Evolutionary conservation across 2,113 vertebrate species (phyloP), one percentile per base, ranked within the genome.

Genomic region (Syngnathoides biaculeatus): DNA sequence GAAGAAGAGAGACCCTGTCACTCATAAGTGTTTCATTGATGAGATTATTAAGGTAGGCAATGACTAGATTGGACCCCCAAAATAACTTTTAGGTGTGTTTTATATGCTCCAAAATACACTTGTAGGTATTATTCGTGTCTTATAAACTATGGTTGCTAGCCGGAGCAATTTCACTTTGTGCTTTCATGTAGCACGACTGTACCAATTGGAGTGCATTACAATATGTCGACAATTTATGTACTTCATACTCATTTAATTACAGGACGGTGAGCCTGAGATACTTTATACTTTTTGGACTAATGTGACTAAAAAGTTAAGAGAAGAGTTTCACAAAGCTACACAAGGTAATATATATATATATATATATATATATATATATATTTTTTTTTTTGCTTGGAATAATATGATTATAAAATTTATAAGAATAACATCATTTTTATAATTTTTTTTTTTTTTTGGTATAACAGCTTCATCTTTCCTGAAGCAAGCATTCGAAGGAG

Each of bases 401-500:
- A 14, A 14, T 56, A 1, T 5, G 5, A 7, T 1, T 12, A 24
- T 13, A 53, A 53, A 22, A 12, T 1, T 11, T 0, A 2, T 68
- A 63, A 57, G 24, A 57, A 42, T 59, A 5, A 15, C 10, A n/a
- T n/a, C n/a, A n/a, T n/a, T n/a, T n/a, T n/a, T n/a, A n/a, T n/a
- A n/a, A n/a, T n/a, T n/a, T n/a, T n/a, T n/a, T 1, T 35, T 45
- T 19, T 14, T 22, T 52, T 52, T 50, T n/a, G 5, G 0, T 13
- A 35, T 5, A 22, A 5, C 30, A 65, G 97, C 92, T 2, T 98
- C 96, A 10, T 91, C 90, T 45, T 98, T 95, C 88, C 85, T 99
- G 84, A 98, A 98, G 77, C 97, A 98, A 84, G 95, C 97, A 2
- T 94, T 98, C 77, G 97, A 99, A 90, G 97, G 97, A 47, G 97